These are phyloP conservation scores for Phyllotreta cruciferae DNA, from an alignment of 2,888 invertebrate genomes.

Conservation along the genomic window DNA sequence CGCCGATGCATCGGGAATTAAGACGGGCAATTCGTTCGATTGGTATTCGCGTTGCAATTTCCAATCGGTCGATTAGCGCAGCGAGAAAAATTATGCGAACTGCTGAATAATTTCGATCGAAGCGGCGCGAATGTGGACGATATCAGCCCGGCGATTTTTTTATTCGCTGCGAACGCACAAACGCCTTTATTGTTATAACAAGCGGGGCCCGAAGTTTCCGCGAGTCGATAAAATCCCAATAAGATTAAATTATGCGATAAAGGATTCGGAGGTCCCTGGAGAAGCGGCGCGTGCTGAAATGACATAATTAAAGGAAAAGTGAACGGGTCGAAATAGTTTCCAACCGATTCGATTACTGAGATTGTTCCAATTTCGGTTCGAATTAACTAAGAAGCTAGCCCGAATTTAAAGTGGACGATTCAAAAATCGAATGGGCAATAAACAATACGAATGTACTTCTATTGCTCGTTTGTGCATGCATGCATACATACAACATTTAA, in stretches of 20 bases:
- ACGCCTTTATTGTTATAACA: too few species aligned
- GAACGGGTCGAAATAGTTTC: slow-evolving; percentile 17
- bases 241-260: slow-evolving; percentile 24
- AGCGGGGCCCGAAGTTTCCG: slow-evolving; percentile 6
- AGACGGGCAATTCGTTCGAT: slow-evolving; percentile 6
- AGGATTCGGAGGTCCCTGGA: slow-evolving; percentile 14
- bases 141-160: too few species aligned
- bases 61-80: background rate
- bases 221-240: slow-evolving; percentile 23
- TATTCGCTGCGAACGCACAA: too few species aligned
- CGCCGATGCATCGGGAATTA: slow-evolving; percentile 12
- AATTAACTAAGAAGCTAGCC: slow-evolving; percentile 11
- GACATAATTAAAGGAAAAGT: slow-evolving; percentile 22
- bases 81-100: background rate
- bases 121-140: too few species aligned
- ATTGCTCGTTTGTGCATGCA: too few species aligned
- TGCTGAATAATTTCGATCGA: background rate
- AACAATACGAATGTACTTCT: too few species aligned
- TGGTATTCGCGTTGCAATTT: slow-evolving; percentile 7
- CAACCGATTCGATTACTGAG: slow-evolving; percentile 15
- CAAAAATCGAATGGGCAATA: too few species aligned
- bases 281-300: slow-evolving; percentile 9
- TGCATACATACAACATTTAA: too few species aligned
- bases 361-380: slow-evolving; percentile 13
- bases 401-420: too few species aligned